Evolutionary conservation across 2,797 vertebrate genomes (phyloP), one percentile per base, ranked within the genome.

Genomic region (Sebastes trivittatus): DNA sequence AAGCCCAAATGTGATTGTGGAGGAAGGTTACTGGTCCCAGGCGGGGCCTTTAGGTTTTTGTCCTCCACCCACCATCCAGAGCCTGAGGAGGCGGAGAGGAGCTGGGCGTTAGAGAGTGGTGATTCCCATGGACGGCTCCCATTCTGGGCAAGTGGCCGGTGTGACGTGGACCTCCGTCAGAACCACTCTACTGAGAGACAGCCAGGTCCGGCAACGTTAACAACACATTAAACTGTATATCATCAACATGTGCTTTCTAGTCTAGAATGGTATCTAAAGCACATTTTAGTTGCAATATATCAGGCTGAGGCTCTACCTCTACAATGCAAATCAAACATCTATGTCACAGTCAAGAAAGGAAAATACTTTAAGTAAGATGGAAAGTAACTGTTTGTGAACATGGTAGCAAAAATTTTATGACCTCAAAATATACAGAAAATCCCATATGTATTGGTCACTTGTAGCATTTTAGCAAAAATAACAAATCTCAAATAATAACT

Each of bases 71-170:
- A 96, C 96, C 96, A 94, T 96, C 96, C 94, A 90, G 90, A 94
- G 88, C 88, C 89, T 89, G 91, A 90, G 91, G 87, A 89, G 86
- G 87, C 80, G 87, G 81, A 88, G 91, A 84, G 80, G 87, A 87
- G 88, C 86, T 71, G 88, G 82, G 67, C 60, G 83, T 93, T 96
- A 96, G 90, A 96, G 96, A 90, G 96, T 96, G 83, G 95, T 96
- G 91, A 96, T 95, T 92, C 96, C 96, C 95, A 96, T 95, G 92
- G 96, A 95, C 2, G 95, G 96, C 93, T 96, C 96, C 95, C 96
- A 96, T 89, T 96, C 96, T 87, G 96, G 96, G 90, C 95, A 96
- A 83, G 96, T 93, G 83, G 96, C 96, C 25, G 95, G 94, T 67
- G 96, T 95, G 87, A 95, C 76, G 52, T 95, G 95, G 93, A 96